phyloP scores from a whole-genome alignment of 2,113 vertebrate species.

The Antennarius striatus region DNA sequence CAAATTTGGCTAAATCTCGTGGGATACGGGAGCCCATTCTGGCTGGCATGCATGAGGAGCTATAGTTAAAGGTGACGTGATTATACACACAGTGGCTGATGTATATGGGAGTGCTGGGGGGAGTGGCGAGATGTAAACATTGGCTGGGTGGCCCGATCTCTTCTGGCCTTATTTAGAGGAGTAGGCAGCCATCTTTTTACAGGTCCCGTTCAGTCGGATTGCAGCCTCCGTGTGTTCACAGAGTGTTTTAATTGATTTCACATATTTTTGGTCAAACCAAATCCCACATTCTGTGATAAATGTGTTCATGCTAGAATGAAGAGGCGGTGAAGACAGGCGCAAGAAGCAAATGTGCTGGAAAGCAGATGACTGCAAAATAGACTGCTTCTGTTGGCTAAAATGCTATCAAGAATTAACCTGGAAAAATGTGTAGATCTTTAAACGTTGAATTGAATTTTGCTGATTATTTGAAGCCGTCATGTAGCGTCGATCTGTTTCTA shows the following conservation, averaged over 20 bases:
- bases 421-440: not conserved
- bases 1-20: slow-evolving; percentile 58
- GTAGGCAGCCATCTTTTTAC: slow-evolving; percentile 4
- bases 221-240: slow-evolving; percentile 1
- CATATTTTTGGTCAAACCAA: too few relatives aligned
- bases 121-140: slow-evolving; percentile 65
- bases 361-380: too few relatives aligned
- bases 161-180: slow-evolving; percentile 48
- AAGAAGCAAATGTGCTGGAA: not conserved
- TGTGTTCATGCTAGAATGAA: not conserved
- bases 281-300: not conserved
- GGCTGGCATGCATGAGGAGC: slow-evolving; percentile 40
- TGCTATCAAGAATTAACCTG: too few relatives aligned
- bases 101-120: slow-evolving; percentile 48
- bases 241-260: not conserved
- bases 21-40: slow-evolving; percentile 36
- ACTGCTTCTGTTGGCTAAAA: too few relatives aligned
- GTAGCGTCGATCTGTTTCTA: slow-evolving; percentile 16
- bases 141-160: slow-evolving; percentile 62
- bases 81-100: slow-evolving; percentile 58
- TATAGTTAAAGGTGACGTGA: slow-evolving; percentile 64
- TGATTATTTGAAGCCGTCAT: slow-evolving; percentile 24
- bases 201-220: not conserved
- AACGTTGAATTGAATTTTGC: not conserved
- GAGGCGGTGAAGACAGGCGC: too few relatives aligned